Conservation (phyloP, 2,113 vertebrate genomes). For the Ibidorhyncha struthersii region DNA sequence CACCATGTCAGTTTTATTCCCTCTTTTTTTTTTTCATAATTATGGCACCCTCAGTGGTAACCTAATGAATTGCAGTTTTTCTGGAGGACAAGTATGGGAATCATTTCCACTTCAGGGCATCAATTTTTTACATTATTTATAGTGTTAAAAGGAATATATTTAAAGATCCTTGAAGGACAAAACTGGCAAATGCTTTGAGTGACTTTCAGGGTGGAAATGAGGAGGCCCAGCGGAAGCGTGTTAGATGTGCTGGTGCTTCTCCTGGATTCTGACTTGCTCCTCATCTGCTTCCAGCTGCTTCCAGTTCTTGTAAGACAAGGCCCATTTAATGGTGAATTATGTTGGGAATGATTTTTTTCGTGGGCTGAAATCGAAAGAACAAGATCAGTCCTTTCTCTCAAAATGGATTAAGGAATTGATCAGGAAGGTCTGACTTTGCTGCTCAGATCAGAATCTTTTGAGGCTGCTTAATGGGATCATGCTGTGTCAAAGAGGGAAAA, state of each 20-base stretch:
- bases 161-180: not conserved
- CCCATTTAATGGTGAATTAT: constrained; percentile 55
- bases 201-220: not conserved
- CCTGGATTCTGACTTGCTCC: not conserved
- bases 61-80: not conserved
- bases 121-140: not conserved
- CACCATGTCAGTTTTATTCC: rapidly evolving
- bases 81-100: not conserved
- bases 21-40: not conserved
- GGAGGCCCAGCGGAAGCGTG: not conserved
- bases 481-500: not conserved
- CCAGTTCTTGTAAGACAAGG: not conserved
- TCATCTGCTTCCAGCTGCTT: constrained; percentile 9
- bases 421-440: not conserved
- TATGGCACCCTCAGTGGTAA: not conserved
- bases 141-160: not conserved
- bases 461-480: constrained; percentile 34
- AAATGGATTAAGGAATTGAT: constrained; percentile 56
- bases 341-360: not conserved
- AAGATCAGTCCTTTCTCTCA: not conserved
- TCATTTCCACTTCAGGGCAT: not conserved
- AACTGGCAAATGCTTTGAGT: not conserved
- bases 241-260: not conserved
- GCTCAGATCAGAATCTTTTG: not conserved
- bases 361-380: not conserved